These are phyloP conservation scores for Acronicta leporina DNA, from an alignment of 2,888 invertebrate species.

Conservation along the genomic window DNA sequence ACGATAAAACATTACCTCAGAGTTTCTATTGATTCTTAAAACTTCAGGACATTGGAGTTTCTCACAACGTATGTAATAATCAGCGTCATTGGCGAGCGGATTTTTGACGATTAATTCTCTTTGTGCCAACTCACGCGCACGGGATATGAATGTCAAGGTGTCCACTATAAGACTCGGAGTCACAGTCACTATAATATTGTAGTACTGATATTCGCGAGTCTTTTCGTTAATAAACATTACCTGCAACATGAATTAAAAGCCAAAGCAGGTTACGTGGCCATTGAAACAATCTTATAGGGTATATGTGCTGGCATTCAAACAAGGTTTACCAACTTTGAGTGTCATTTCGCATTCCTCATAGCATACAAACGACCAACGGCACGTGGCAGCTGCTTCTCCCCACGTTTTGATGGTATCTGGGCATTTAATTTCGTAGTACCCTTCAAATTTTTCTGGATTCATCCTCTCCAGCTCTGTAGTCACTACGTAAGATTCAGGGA, in stretches of 20 bases:
- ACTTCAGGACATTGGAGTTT: constrained; percentile 68
- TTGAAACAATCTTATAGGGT: no score
- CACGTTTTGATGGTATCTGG: constrained; percentile 79
- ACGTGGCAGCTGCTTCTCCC: constrained; percentile 82
- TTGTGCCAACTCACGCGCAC: constrained; percentile 77
- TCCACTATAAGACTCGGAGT: constrained; percentile 74
- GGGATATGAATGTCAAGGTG: constrained; percentile 71
- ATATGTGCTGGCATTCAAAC: neutral
- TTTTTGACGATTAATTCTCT: constrained; percentile 74
- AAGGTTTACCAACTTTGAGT: constrained; percentile 66
- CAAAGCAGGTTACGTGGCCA: no score
- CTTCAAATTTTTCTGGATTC: constrained; percentile 78
- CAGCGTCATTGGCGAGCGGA: constrained; percentile 69
- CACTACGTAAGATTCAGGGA: constrained; percentile 76
- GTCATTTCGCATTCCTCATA: constrained; percentile 79
- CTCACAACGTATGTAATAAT: constrained; percentile 68
- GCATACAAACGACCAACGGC: constrained; percentile 77
- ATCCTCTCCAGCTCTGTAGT: constrained; percentile 74
- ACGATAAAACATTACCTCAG: constrained; percentile 66
- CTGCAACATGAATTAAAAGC: constrained; percentile 59
- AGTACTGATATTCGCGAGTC: constrained; percentile 80
- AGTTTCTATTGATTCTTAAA: constrained; percentile 71
- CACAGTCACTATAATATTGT: constrained; percentile 71
- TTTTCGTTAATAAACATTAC: constrained; percentile 77
- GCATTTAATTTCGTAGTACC: constrained; percentile 79